Percentiles rank a stretch among this genome's conserved stretches.
These are phyloP conservation scores for Drosophila hamatofila DNA, from an alignment of 2,888 invertebrate genomes.

Conservation along the genomic window DNA sequence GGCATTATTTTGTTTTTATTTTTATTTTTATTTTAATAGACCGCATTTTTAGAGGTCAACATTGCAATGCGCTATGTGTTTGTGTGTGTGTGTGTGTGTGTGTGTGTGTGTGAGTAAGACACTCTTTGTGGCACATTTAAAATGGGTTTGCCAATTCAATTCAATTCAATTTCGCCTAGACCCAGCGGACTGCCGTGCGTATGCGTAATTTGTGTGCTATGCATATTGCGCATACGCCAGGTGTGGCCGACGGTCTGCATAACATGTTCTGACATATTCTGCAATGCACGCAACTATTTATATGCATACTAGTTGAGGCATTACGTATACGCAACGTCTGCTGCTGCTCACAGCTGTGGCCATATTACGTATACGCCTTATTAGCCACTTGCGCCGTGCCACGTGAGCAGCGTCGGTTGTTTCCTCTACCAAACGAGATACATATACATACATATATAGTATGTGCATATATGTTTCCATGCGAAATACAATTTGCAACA, in stretches of 20 bases:
- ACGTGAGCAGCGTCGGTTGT: slow-evolving; percentile 50
- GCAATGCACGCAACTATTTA: slow-evolving; percentile 14
- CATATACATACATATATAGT: neutral
- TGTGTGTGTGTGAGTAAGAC: slow-evolving; percentile 25
- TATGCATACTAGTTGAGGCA: slow-evolving; percentile 1
- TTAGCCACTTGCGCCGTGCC: slow-evolving; percentile 41
- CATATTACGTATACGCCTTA: slow-evolving; percentile 56
- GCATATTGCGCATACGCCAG: slow-evolving; percentile 60
- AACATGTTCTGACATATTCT: slow-evolving; percentile 9
- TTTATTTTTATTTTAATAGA: slow-evolving; percentile 74
- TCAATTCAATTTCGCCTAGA: neutral
- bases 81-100: slow-evolving; percentile 45
- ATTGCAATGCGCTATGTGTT: slow-evolving; percentile 61
- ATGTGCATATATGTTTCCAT: neutral
- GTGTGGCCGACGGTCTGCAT: slow-evolving; percentile 22
- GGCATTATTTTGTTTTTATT: slow-evolving; percentile 28
- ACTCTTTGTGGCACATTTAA: slow-evolving; percentile 24
- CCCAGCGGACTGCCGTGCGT: slow-evolving; percentile 39
- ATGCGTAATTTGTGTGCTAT: slow-evolving; percentile 38
- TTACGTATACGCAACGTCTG: slow-evolving; percentile 32
- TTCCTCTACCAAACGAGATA: slow-evolving; percentile 13
- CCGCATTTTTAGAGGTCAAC: slow-evolving; percentile 79
- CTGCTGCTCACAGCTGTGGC: slow-evolving; percentile 30
- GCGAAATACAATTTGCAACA: slow-evolving; percentile 29
- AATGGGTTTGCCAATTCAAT: slow-evolving; percentile 16